These are phyloP conservation scores for Lepidurus packardi DNA, from an alignment of 1,140 invertebrate genomes.

Conservation along the genomic window DNA sequence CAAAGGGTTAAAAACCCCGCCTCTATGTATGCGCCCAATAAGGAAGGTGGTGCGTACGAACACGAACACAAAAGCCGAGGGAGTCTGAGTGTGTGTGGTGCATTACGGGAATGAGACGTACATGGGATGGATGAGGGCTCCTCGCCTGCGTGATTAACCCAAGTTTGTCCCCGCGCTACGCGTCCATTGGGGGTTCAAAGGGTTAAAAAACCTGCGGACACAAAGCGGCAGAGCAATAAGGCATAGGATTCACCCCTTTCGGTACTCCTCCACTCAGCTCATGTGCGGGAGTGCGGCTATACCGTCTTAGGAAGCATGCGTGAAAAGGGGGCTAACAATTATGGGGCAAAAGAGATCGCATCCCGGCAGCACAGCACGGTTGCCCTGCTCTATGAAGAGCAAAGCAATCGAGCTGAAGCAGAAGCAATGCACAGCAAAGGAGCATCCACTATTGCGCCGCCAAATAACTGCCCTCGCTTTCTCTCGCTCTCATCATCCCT, in stretches of 20 bases:
- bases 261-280: background rate
- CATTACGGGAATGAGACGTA: no score
- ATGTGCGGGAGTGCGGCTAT: background rate
- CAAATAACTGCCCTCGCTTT: background rate
- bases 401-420: constrained; percentile 8
- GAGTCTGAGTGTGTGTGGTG: no score
- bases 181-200: background rate
- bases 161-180: background rate
- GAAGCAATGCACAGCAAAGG: background rate
- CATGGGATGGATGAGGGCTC: no score
- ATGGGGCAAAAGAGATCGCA: background rate
- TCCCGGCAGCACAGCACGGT: background rate
- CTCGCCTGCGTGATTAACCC: background rate
- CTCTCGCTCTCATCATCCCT: background rate
- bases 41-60: no score
- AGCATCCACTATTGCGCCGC: background rate
- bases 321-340: constrained; percentile 3
- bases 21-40: no score
- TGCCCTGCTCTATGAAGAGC: background rate
- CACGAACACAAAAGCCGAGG: no score
- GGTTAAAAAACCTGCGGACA: background rate
- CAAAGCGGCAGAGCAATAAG: no score
- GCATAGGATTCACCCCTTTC: background rate
- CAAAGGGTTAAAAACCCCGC: no score
- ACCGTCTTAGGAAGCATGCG: constrained; percentile 9